Percentiles rank a stretch among this genome's conserved stretches.
These are phyloP conservation scores for Zonotrichia albicollis DNA, from an alignment of 2,797 vertebrate genomes.

Conservation along the genomic window DNA sequence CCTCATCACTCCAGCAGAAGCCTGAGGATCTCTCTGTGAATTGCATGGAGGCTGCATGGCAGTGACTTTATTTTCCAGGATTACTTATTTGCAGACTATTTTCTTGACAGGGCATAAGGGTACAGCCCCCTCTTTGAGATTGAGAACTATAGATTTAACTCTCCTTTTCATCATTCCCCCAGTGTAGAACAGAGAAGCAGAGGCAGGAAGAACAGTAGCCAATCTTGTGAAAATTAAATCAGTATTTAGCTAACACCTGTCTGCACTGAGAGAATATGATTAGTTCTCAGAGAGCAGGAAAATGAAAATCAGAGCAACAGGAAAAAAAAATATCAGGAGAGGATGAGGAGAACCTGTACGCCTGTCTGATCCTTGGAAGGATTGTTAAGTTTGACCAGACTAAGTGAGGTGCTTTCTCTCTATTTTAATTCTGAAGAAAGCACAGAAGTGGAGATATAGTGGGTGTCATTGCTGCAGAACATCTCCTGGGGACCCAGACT, in stretches of 20 bases:
- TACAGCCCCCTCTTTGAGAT: neutral
- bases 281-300: neutral
- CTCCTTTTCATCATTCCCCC: neutral
- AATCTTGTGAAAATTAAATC: neutral
- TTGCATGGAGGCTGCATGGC: neutral
- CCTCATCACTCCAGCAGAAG: neutral
- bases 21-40: neutral
- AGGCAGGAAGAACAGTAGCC: neutral
- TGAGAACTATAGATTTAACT: neutral
- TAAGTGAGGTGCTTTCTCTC: neutral
- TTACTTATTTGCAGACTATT: neutral
- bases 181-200: neutral
- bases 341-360: neutral
- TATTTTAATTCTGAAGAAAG: neutral
- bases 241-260: neutral
- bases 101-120: neutral
- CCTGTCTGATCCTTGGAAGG: neutral
- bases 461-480: neutral
- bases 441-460: neutral
- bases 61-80: neutral
- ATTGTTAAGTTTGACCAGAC: neutral
- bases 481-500: neutral
- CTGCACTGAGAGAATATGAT: neutral
- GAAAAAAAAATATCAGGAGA: neutral
- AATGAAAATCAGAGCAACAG: neutral